phyloP scores from a whole-genome alignment of 2,888 invertebrate species.

The Drosophila dives region DNA sequence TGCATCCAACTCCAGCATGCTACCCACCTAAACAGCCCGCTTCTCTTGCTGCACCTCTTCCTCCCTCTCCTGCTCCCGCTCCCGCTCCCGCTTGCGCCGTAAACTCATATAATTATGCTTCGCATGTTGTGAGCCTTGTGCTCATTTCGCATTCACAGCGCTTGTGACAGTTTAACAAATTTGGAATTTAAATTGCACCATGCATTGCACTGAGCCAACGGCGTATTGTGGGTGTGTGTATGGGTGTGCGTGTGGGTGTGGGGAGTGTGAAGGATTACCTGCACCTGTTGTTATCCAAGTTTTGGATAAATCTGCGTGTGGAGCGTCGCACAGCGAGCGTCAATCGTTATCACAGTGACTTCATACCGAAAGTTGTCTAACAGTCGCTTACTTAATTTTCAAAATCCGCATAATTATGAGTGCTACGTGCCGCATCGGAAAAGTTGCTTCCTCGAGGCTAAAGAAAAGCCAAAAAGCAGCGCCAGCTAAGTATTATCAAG shows the following conservation, averaged over 20 bases:
- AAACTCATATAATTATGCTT: constrained; percentile 62
- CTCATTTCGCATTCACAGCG: constrained; percentile 80
- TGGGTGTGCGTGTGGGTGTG: no score
- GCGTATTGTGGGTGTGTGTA: neutral
- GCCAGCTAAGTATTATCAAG: constrained; percentile 72
- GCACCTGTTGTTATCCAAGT: constrained; percentile 49
- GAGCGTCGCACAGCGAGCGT: constrained; percentile 18
- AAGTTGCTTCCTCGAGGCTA: constrained; percentile 53
- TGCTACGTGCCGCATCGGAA: constrained; percentile 61
- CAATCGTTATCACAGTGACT: constrained; percentile 54
- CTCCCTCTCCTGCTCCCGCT: constrained; percentile 1
- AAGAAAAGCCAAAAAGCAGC: constrained; percentile 75
- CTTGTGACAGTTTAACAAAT: constrained; percentile 82
- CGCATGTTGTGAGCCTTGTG: constrained; percentile 55
- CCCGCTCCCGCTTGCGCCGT: constrained; percentile 12
- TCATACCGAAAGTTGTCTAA: constrained; percentile 46
- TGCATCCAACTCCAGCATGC: constrained; percentile 40
- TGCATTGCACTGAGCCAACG: constrained; percentile 57
- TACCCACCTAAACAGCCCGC: constrained; percentile 10
- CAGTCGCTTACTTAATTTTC: constrained; percentile 56
- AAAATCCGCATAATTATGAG: constrained; percentile 72
- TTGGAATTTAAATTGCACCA: constrained; percentile 80
- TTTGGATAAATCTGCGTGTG: constrained; percentile 39
- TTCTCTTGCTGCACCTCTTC: constrained; percentile 2
- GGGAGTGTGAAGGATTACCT: constrained; percentile 2